These are phyloP conservation scores for Chrysolina americana DNA, from an alignment of 2,888 invertebrate species.

Conservation along the genomic window DNA sequence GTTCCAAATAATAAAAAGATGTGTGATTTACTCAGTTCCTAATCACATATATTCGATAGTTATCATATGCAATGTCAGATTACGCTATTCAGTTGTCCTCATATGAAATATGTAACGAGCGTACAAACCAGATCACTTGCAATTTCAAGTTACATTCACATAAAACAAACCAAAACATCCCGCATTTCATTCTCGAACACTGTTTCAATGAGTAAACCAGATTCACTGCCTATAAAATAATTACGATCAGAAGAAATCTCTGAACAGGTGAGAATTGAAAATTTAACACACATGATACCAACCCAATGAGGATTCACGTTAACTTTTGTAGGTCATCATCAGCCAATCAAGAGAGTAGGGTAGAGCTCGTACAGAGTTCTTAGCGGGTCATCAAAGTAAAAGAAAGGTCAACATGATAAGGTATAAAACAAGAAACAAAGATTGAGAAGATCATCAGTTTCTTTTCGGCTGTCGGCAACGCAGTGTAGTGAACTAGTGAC, in stretches of 20 bases:
- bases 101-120: slow-evolving; percentile 25
- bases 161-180: slow-evolving; percentile 32
- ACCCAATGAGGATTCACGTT: slow-evolving; percentile 56
- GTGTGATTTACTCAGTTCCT: no score
- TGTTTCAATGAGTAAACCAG: slow-evolving; percentile 47
- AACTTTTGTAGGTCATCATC: slow-evolving; percentile 63
- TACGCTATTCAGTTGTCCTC: neutral
- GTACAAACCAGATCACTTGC: slow-evolving; percentile 38
- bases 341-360: slow-evolving; percentile 66
- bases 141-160: slow-evolving; percentile 31
- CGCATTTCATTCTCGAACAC: slow-evolving; percentile 39
- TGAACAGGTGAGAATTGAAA: slow-evolving; percentile 43
- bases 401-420: slow-evolving; percentile 66
- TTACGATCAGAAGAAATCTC: slow-evolving; percentile 42
- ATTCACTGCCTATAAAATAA: slow-evolving; percentile 55
- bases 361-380: slow-evolving; percentile 56
- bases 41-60: neutral
- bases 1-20: no score
- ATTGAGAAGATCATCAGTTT: slow-evolving; percentile 64
- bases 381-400: slow-evolving; percentile 63
- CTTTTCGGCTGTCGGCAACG: slow-evolving; percentile 56
- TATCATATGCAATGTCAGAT: slow-evolving; percentile 1
- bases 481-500: slow-evolving; percentile 53
- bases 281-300: slow-evolving; percentile 34
- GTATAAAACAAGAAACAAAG: slow-evolving; percentile 66